phyloP scores from a whole-genome alignment of 2,888 invertebrate genomes.

The Monopis laevigella region DNA sequence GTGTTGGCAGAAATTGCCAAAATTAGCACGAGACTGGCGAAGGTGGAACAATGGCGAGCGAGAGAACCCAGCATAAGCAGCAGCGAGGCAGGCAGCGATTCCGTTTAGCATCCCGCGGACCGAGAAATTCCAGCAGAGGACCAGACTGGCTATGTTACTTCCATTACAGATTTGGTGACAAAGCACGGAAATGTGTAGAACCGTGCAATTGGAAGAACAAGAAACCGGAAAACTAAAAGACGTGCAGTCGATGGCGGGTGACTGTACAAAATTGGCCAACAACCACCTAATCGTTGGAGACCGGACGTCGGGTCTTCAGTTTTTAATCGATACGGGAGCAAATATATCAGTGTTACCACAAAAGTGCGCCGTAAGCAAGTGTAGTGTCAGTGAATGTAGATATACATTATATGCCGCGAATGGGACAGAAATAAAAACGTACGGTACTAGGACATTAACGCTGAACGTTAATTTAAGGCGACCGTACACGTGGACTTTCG shows the following conservation, averaged over 20 bases:
- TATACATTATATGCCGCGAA: slow-evolving; percentile 23
- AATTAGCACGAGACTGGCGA: no score
- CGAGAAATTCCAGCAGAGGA: no score
- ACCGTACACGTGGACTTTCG: slow-evolving; percentile 17
- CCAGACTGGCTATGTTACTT: no score
- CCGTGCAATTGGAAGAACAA: no score
- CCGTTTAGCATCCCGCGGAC: no score
- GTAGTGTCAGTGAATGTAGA: no score
- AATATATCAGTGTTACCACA: slow-evolving; percentile 16
- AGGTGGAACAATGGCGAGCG: no score
- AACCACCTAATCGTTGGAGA: slow-evolving; percentile 18
- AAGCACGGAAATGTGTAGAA: no score
- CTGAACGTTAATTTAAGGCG: slow-evolving; percentile 17
- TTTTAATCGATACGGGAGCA: slow-evolving; percentile 16
- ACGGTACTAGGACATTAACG: slow-evolving; percentile 13
- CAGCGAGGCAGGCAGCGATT: no score
- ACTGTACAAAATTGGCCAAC: slow-evolving; percentile 12
- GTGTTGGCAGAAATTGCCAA: no score
- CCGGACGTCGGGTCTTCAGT: slow-evolving; percentile 13
- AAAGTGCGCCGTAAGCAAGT: background rate
- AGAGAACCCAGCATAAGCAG: no score
- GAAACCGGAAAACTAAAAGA: slow-evolving; percentile 18
- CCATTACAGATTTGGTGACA: no score
- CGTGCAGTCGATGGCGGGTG: slow-evolving; percentile 17
- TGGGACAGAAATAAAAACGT: slow-evolving; percentile 18